These are phyloP conservation scores for Anticlea derivata DNA, from an alignment of 2,888 invertebrate genomes.

Conservation along the genomic window DNA sequence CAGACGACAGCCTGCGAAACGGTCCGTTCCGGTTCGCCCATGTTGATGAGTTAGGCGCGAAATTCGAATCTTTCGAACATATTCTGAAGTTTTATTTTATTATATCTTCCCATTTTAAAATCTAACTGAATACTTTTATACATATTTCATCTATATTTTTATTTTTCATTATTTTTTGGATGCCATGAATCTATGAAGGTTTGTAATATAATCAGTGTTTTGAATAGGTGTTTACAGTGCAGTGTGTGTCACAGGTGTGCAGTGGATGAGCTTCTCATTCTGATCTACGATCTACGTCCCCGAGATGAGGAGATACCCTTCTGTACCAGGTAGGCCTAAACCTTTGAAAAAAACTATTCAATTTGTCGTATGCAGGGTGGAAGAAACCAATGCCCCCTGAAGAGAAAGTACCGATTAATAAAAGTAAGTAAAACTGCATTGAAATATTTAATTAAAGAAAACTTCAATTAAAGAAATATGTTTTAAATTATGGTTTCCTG, in stretches of 20 bases:
- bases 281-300: slow-evolving; percentile 48
- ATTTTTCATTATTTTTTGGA: neutral
- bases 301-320: slow-evolving; percentile 69
- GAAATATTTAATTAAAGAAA: too few relatives aligned
- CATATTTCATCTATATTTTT: slow-evolving; percentile 26
- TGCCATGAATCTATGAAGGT: too few relatives aligned
- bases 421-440: too few relatives aligned
- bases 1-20: slow-evolving; percentile 68
- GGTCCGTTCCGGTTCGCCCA: slow-evolving; percentile 67
- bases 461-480: too few relatives aligned
- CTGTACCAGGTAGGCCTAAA: slow-evolving; percentile 64
- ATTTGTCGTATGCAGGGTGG: too few relatives aligned
- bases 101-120: slow-evolving; percentile 20
- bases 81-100: slow-evolving; percentile 40
- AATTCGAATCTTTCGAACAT: slow-evolving; percentile 44
- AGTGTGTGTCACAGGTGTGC: slow-evolving; percentile 64
- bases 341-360: too few relatives aligned
- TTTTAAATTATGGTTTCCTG: too few relatives aligned
- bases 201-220: slow-evolving; percentile 51
- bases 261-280: slow-evolving; percentile 61
- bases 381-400: too few relatives aligned
- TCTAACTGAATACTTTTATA: slow-evolving; percentile 19
- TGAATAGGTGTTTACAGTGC: slow-evolving; percentile 64
- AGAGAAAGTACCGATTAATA: too few relatives aligned
- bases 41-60: slow-evolving; percentile 66